Percentiles rank a stretch among this genome's conserved stretches.
These are phyloP conservation scores for Diplodus puntazzo DNA, from an alignment of 2,797 vertebrate genomes.

Conservation along the genomic window DNA sequence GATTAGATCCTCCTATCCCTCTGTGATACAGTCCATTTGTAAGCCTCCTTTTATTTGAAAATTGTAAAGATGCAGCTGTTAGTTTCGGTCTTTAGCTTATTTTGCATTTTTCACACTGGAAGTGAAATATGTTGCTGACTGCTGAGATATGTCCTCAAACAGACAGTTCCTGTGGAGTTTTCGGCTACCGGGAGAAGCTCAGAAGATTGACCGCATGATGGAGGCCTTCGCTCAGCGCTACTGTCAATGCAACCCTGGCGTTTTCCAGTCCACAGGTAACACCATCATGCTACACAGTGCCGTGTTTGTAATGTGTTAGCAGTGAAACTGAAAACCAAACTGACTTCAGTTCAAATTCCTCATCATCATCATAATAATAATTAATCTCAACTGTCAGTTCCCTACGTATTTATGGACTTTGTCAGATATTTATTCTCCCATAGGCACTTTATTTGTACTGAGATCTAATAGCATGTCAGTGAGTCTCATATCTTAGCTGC, in stretches of 20 bases:
- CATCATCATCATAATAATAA: neutral
- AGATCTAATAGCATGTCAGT: constrained; percentile 26
- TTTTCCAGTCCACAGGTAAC: constrained; percentile 96
- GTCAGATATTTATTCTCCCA: neutral
- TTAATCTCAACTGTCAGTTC: neutral
- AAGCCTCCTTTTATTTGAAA: neutral
- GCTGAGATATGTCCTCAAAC: constrained; percentile 37
- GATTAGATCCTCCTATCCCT: neutral
- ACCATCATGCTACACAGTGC: neutral
- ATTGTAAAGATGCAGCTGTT: constrained; percentile 19
- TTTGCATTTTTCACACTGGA: neutral
- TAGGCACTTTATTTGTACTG: neutral
- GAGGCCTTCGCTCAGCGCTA: constrained; percentile 97
- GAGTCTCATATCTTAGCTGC: constrained; percentile 17
- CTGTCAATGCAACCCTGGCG: constrained; percentile 93
- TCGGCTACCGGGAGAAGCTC: constrained; percentile 94
- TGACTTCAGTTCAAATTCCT: neutral
- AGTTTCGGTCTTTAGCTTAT: constrained; percentile 22
- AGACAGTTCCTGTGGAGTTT: constrained; percentile 99
- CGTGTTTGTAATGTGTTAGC: neutral
- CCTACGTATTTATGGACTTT: neutral
- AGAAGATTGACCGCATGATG: constrained; percentile 99
- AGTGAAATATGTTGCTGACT: constrained; percentile 30
- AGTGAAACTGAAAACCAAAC: neutral
- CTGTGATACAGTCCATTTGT: neutral